phyloP scores from a whole-genome alignment of 2,113 vertebrate species.

The Sprattus sprattus region DNA sequence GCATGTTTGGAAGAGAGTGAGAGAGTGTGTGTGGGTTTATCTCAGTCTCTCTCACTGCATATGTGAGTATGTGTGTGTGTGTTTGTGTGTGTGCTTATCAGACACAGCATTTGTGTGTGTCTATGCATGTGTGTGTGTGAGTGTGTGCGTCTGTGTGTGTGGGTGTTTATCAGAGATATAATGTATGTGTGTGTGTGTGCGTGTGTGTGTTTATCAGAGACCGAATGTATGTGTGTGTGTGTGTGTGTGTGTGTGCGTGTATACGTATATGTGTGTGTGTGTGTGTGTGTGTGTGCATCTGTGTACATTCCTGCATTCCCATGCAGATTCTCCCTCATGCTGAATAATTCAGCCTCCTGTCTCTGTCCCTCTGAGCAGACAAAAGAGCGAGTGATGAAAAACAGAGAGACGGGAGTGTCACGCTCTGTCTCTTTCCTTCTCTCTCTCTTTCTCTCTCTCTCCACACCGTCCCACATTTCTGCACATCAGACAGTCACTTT shows the following conservation, averaged over 20 bases:
- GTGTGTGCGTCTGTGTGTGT: neutral
- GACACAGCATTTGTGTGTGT: neutral
- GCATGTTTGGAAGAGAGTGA: neutral
- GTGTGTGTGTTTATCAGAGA: neutral
- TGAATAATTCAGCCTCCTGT: conserved; percentile 10
- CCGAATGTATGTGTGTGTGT: neutral
- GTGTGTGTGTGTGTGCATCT: neutral
- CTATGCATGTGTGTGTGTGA: neutral
- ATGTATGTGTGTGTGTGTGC: neutral
- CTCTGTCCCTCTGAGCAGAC: neutral
- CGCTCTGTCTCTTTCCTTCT: neutral
- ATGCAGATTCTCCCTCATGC: neutral
- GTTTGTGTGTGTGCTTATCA: neutral
- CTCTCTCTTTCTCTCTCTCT: neutral
- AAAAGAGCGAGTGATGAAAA: conserved; percentile 6
- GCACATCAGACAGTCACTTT: neutral
- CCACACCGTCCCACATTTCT: neutral
- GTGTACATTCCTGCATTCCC: neutral
- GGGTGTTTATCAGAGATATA: neutral
- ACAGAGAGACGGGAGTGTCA: neutral
- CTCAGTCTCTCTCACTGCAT: neutral
- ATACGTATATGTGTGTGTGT: neutral
- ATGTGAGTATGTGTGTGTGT: neutral
- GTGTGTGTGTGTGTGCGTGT: neutral
- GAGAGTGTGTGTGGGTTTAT: neutral